These are phyloP conservation scores for Caranx melampygus DNA, from an alignment of 2,113 vertebrate species.

Conservation along the genomic window DNA sequence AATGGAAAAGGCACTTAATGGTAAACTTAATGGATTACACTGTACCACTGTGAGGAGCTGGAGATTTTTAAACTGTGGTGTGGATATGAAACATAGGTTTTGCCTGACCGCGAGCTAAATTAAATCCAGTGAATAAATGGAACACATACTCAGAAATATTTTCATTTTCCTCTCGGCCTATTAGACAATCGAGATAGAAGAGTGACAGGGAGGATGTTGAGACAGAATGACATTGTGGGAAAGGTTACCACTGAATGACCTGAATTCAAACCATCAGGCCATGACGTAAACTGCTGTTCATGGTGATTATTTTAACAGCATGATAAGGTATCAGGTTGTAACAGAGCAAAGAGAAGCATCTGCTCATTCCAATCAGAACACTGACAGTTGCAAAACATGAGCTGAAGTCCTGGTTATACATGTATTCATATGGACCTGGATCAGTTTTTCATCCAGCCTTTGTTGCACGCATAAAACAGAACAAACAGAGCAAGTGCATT, in stretches of 20 bases:
- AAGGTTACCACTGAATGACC: constrained; percentile 16
- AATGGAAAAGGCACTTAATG: no score
- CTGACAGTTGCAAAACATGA: neutral
- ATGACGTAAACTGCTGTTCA: neutral
- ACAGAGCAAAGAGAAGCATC: constrained; percentile 13
- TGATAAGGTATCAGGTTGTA: neutral
- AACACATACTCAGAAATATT: neutral
- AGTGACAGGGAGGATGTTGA: neutral
- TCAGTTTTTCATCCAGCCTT: neutral
- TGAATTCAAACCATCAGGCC: constrained; percentile 8
- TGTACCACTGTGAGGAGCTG: no score
- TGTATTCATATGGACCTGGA: neutral
- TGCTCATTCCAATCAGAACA: neutral
- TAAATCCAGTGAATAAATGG: neutral
- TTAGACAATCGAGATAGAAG: neutral
- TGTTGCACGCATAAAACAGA: neutral
- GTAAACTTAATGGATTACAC: no score
- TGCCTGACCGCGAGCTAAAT: neutral
- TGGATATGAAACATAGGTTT: neutral
- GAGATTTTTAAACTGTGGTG: no score
- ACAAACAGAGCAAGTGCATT: neutral
- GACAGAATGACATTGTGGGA: neutral
- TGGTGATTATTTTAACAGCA: neutral
- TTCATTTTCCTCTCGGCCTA: neutral
- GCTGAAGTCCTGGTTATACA: neutral